phyloP scores from a whole-genome alignment of 1,140 invertebrate genomes.

The Solenopsis fugax region DNA sequence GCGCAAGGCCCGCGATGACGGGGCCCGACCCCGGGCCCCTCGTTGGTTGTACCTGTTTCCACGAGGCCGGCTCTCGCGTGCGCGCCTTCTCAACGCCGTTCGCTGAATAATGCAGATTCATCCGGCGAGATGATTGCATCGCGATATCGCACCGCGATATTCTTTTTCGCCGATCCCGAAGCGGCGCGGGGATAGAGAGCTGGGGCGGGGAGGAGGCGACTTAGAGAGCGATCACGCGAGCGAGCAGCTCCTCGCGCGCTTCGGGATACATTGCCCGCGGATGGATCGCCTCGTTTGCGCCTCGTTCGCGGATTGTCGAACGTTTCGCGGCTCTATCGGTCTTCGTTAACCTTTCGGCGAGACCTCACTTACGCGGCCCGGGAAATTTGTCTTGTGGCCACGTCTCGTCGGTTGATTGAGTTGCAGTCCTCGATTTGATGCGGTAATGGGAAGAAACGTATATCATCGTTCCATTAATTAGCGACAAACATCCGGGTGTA shows the following conservation, averaged over 20 bases:
- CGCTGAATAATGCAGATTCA: slow-evolving; percentile 76
- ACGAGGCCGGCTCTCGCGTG: slow-evolving; percentile 40
- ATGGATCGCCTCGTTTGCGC: slow-evolving; percentile 51
- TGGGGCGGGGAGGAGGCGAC: background rate
- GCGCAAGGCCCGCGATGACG: slow-evolving; percentile 64
- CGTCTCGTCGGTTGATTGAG: slow-evolving; percentile 24
- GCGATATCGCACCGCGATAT: slow-evolving; percentile 71
- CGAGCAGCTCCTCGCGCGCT: slow-evolving; percentile 31
- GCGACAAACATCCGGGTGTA: background rate
- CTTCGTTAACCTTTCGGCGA: slow-evolving; percentile 62
- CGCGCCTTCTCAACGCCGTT: slow-evolving; percentile 51
- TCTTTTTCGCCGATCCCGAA: slow-evolving; percentile 36
- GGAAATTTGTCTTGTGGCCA: slow-evolving; percentile 46
- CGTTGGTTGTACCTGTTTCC: slow-evolving; percentile 54
- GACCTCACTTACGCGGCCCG: slow-evolving; percentile 9
- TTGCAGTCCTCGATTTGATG: slow-evolving; percentile 18
- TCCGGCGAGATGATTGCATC: slow-evolving; percentile 74
- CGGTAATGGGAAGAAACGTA: background rate
- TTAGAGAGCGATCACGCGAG: slow-evolving; percentile 24
- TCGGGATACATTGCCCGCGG: slow-evolving; percentile 6
- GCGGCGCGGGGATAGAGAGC: background rate
- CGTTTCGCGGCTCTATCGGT: slow-evolving; percentile 59
- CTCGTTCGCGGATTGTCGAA: slow-evolving; percentile 54
- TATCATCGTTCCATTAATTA: background rate
- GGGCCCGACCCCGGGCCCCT: slow-evolving; percentile 22